A percentile compares a stretch with the other conserved stretches of the same genome.
Conservation (phyloP, 30 jellyfish, hydroid and myxozoan genomes). For the Cassiopea xamachana region DNA sequence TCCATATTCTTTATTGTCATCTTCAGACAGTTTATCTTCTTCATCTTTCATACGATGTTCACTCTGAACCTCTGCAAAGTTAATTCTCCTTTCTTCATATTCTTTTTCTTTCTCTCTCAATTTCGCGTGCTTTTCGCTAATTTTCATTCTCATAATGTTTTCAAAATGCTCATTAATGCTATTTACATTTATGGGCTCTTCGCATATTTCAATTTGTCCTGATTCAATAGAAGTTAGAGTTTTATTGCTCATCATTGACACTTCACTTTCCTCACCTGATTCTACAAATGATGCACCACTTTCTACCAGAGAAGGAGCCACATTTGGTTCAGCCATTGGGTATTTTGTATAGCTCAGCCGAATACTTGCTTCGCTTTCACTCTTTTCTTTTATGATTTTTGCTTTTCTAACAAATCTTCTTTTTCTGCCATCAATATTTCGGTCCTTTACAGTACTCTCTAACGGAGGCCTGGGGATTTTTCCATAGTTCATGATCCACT, state of each 20-base stretch:
- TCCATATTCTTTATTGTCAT: not conserved
- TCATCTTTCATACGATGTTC: not conserved
- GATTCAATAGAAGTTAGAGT: constrained; percentile 11
- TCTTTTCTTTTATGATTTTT: not conserved
- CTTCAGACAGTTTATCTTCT: not conserved
- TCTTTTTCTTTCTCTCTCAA: constrained; percentile 6
- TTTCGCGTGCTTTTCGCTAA: constrained; percentile 7
- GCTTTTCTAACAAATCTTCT: constrained; percentile 12
- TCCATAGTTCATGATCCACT: constrained; percentile 46
- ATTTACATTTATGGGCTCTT: constrained; percentile 15
- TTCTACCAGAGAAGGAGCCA: constrained; percentile 5
- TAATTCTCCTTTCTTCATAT: not conserved
- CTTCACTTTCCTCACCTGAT: constrained; percentile 15
- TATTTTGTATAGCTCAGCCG: not conserved
- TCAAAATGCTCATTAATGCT: constrained; percentile 9
- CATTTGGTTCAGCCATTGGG: not conserved
- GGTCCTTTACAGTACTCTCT: not conserved
- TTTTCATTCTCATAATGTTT: constrained; percentile 1
- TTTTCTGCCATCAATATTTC: constrained; percentile 5
- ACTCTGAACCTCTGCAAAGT: not conserved
- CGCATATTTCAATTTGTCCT: not conserved
- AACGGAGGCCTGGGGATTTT: constrained; percentile 41
- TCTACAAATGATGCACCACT: constrained; percentile 21
- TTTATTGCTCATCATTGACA: constrained; percentile 11
- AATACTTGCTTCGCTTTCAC: constrained; percentile 16